phyloP scores from a whole-genome alignment of 2,113 vertebrate species.

The Orthochromis indermauri region DNA sequence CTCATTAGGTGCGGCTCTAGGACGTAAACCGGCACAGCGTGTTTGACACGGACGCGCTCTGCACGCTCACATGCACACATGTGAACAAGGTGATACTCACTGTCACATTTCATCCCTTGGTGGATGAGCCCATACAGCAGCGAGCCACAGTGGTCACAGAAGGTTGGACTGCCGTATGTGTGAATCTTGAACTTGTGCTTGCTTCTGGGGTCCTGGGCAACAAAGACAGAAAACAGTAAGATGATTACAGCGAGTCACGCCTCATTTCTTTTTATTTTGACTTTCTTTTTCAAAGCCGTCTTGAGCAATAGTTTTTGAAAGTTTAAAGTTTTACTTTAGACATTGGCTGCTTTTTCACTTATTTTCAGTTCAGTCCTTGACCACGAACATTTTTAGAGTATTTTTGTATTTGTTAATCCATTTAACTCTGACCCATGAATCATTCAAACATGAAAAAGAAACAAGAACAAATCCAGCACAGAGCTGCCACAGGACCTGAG shows the following conservation, averaged over 20 bases:
- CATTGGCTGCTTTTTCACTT: not conserved
- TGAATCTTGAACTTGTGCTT: conserved; percentile 99
- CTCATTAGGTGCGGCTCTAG: conserved; percentile 30
- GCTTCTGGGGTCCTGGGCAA: conserved; percentile 88
- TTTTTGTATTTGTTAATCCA: not conserved
- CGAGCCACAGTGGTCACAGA: conserved; percentile 95
- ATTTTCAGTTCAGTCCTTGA: not conserved
- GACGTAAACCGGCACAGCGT: conserved; percentile 9
- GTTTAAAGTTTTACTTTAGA: not conserved
- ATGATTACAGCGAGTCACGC: not conserved
- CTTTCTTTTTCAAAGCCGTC: not conserved
- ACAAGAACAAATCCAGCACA: not conserved
- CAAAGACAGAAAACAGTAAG: not conserved
- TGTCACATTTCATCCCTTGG: conserved; percentile 99
- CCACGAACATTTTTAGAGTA: not conserved
- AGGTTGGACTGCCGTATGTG: conserved; percentile 92
- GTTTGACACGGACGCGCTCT: not conserved
- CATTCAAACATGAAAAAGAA: not conserved
- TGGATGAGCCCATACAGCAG: conserved; percentile 95
- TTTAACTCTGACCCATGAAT: not conserved
- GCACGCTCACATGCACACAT: not conserved
- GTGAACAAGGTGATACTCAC: conserved; percentile 73
- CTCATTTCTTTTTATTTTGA: not conserved
- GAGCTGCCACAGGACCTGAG: not conserved
- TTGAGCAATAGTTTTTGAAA: not conserved